Conservation (phyloP, 2,888 invertebrate genomes). For the Apodemia hepburni region DNA sequence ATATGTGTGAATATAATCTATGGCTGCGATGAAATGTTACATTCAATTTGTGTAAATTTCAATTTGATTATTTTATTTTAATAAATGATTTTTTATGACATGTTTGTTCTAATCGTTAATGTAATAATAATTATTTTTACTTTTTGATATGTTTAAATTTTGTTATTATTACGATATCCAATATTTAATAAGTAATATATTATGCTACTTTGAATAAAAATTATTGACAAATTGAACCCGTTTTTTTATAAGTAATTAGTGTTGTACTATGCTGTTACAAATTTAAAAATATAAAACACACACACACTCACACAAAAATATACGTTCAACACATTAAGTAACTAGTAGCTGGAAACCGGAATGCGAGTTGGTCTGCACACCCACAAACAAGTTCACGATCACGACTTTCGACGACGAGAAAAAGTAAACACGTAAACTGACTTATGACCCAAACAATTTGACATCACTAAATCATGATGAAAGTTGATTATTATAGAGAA, state of each 20-base stretch:
- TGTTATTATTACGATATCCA: too few species aligned
- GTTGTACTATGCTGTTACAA: not conserved
- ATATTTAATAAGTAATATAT: too few species aligned
- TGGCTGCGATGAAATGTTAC: too few species aligned
- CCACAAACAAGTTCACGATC: constrained; percentile 46
- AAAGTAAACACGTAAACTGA: constrained; percentile 42
- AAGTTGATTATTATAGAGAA: constrained; percentile 12
- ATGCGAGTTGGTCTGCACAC: constrained; percentile 3
- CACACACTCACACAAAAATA: constrained; percentile 10
- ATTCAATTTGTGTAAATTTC: too few species aligned
- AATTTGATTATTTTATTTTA: too few species aligned
- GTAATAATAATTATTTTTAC: too few species aligned
- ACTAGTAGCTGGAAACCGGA: not conserved
- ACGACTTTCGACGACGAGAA: constrained; percentile 57
- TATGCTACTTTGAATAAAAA: too few species aligned
- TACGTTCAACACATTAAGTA: not conserved
- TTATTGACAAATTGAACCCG: not conserved
- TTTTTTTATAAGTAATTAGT: not conserved
- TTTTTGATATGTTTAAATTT: too few species aligned
- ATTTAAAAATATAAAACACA: not conserved
- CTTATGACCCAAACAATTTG: constrained; percentile 49
- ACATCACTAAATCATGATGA: constrained; percentile 10
- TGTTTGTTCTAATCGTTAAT: too few species aligned
- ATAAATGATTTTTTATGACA: too few species aligned
- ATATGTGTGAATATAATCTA: too few species aligned